Conservation (phyloP, 53 echinoderm and acorn worm species). For the Mesocentrotus franciscanus region DNA sequence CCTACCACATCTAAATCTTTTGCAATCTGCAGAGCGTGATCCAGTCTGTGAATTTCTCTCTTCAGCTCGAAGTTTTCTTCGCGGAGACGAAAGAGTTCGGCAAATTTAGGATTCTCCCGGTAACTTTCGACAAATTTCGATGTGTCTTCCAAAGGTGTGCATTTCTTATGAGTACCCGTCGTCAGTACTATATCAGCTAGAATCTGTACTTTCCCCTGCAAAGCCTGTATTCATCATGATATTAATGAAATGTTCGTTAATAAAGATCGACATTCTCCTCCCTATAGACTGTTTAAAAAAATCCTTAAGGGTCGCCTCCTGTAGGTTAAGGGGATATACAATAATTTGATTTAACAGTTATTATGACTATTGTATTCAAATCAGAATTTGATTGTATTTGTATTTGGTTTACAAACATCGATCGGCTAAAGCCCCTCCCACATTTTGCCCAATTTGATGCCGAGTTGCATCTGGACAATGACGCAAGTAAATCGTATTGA, state of each 20-base stretch:
- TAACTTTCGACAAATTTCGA: background rate
- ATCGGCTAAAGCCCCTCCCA: too few species aligned
- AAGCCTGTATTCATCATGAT: background rate
- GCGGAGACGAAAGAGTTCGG: constrained; percentile 35
- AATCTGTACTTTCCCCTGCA: background rate
- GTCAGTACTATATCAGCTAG: background rate
- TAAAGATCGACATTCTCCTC: background rate
- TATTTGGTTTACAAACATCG: too few species aligned
- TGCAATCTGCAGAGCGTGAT: constrained; percentile 3
- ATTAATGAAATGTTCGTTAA: background rate
- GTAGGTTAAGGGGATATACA: too few species aligned
- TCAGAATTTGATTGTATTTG: too few species aligned
- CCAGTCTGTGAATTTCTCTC: constrained; percentile 30
- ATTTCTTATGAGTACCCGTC: background rate
- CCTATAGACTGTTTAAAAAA: too few species aligned
- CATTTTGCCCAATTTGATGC: too few species aligned
- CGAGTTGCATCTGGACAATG: too few species aligned
- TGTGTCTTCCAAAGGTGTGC: background rate
- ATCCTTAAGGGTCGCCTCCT: too few species aligned
- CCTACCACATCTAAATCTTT: constrained; percentile 11
- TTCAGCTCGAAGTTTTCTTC: constrained; percentile 40
- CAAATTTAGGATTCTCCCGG: background rate
- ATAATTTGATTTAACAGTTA: too few species aligned
- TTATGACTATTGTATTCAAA: too few species aligned
- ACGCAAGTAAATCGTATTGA: too few species aligned